These are phyloP conservation scores for Campoplex nolae DNA, from an alignment of 2,888 invertebrate species.

Conservation along the genomic window DNA sequence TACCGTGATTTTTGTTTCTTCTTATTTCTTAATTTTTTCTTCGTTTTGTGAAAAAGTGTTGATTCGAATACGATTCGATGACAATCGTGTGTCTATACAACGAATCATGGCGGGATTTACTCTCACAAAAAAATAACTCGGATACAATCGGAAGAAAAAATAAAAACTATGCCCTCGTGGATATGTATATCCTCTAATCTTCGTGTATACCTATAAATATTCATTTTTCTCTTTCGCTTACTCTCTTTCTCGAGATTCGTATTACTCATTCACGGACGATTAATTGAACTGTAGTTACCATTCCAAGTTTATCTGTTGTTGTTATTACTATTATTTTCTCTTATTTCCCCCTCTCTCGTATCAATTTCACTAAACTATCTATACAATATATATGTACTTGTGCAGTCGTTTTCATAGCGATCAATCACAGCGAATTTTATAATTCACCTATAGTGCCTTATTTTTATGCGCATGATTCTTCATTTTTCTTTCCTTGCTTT, in stretches of 20 bases:
- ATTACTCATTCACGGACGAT: conserved; percentile 66
- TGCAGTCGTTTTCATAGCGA: conserved; percentile 77
- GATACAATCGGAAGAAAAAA: conserved; percentile 2
- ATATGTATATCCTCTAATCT: conserved; percentile 70
- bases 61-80: conserved; percentile 37
- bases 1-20: conserved; percentile 28
- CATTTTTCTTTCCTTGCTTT: background rate
- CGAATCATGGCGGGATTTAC: conserved; percentile 35
- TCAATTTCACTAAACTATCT: conserved; percentile 72
- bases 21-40: conserved; percentile 31
- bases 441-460: conserved; percentile 17
- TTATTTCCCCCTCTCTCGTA: conserved; percentile 67
- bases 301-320: conserved; percentile 55
- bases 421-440: conserved; percentile 54
- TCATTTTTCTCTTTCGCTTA: conserved; percentile 7
- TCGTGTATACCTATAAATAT: conserved; percentile 37
- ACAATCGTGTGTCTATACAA: conserved; percentile 60
- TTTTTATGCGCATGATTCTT: conserved; percentile 16
- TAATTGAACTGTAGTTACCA: conserved; percentile 72
- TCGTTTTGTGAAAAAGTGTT: conserved; percentile 62
- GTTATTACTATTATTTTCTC: conserved; percentile 60
- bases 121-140: conserved; percentile 37
- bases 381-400: conserved; percentile 77
- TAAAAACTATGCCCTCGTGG: conserved; percentile 60
- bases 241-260: conserved; percentile 31